Evolutionary conservation across 1,140 invertebrate genomes (phyloP), one percentile per base, ranked within the genome.

Genomic region (Ceratitis capitata): DNA sequence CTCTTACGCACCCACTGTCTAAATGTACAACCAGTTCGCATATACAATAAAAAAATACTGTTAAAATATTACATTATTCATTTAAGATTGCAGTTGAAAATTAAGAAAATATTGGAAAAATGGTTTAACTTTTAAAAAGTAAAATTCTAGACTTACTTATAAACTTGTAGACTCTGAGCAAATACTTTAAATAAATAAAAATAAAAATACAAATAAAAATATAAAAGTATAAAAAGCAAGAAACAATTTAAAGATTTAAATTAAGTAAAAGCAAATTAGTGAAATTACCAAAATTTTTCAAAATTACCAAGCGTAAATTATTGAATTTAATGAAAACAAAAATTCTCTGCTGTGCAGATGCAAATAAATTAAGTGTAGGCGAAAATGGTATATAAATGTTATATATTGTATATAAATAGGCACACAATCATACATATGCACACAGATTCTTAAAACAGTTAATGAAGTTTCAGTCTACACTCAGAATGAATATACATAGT

Each of bases 301-400:
- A 78, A 45, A 42, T 78, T 78, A 78, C 10, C 19, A 16, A 45
- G 26, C 10, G 32, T 69, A 78, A 78, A 78, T 78, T 78, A 45
- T 45, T 78, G 69, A 23, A 45, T 78, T 69, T 69, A 69, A 45
- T n/a, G n/a, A n/a, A n/a, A n/a, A n/a, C n/a, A 78, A 42, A 19
- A 78, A 45, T 78, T 78, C 35, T 78, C 69, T 78, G 69, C 69
- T 78, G 69, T 78, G 69, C 69, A 78, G 69, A 69, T 69, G 61
- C 61, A 69, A 78, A 78, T 78, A 78, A 78, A 45, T 78, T 78
- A 78, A 78, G 69, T 78, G 69, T 78, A 78, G 69, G 32, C n/a
- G 16, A 78, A 78, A 78, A 19, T n/a, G 3, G 39, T 32, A 32
- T 61, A n/a, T 19, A 19, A 56, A 56, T 9, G 51, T 10, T 10